Evolutionary conservation across 2,113 vertebrate genomes (phyloP).

Genomic region (Nothobranchius furzeri): DNA sequence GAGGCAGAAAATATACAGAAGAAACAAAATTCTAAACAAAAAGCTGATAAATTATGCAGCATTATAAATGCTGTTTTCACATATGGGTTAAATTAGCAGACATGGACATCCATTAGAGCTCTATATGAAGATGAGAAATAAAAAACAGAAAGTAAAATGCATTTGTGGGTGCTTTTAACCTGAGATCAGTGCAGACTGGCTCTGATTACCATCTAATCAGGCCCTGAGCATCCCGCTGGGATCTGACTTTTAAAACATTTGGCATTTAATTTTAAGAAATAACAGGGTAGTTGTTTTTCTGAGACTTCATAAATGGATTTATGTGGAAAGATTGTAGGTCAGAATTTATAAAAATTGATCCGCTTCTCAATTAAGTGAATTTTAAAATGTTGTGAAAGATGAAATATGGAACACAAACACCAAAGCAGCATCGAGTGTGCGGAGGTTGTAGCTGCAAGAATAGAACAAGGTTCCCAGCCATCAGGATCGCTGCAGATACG

Average conservation of each 20-base stretch:
- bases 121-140: neutral
- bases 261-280: neutral
- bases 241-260: conserved; percentile 5
- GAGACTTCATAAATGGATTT: neutral
- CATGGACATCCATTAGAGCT: neutral
- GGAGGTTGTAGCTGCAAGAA: too few species aligned
- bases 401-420: too few species aligned
- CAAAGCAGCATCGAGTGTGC: too few species aligned
- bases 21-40: too few species aligned
- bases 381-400: neutral
- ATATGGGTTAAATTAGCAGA: conserved; percentile 1
- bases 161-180: neutral
- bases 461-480: too few species aligned
- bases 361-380: neutral
- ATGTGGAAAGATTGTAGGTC: neutral
- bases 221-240: neutral
- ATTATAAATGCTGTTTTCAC: neutral
- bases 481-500: too few species aligned
- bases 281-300: neutral
- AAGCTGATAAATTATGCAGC: neutral
- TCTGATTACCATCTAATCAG: neutral
- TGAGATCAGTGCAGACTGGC: conserved; percentile 10
- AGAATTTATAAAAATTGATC: neutral
- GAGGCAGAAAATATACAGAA: neutral
- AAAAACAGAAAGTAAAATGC: neutral